A percentile compares a stretch with the other conserved stretches of the same genome.
Evolutionary conservation across 1,140 invertebrate genomes (phyloP).

Genomic region (Homarus americanus): DNA sequence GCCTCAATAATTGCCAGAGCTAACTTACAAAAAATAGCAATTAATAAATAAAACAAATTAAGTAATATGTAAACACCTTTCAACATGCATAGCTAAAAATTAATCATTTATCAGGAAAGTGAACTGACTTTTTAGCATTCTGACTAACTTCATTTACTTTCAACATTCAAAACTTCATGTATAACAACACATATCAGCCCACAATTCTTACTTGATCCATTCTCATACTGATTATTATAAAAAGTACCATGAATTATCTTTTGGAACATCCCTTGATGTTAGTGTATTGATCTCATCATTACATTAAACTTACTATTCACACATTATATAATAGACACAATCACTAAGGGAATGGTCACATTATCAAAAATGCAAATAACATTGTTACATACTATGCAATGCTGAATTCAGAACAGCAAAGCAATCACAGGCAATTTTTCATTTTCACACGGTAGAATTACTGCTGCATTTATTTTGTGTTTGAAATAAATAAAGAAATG

Average conservation of each 20-base stretch:
- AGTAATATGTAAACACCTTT: no score
- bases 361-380: no score
- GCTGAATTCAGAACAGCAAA: neutral
- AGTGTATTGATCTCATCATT: neutral
- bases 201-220: neutral
- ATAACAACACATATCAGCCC: neutral
- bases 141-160: neutral
- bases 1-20: no score
- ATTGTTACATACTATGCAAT: no score
- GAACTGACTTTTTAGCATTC: neutral
- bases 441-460: neutral
- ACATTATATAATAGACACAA: neutral
- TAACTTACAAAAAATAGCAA: no score
- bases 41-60: no score
- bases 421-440: neutral
- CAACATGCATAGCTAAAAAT: no score
- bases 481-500: neutral
- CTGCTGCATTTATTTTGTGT: neutral
- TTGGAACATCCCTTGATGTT: neutral
- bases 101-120: no score
- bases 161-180: neutral
- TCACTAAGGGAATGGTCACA: neutral
- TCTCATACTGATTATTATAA: neutral
- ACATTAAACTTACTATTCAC: neutral
- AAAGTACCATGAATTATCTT: neutral